Evolutionary conservation across 1,140 invertebrate species (phyloP).

Genomic region (Micrasema minimum): DNA sequence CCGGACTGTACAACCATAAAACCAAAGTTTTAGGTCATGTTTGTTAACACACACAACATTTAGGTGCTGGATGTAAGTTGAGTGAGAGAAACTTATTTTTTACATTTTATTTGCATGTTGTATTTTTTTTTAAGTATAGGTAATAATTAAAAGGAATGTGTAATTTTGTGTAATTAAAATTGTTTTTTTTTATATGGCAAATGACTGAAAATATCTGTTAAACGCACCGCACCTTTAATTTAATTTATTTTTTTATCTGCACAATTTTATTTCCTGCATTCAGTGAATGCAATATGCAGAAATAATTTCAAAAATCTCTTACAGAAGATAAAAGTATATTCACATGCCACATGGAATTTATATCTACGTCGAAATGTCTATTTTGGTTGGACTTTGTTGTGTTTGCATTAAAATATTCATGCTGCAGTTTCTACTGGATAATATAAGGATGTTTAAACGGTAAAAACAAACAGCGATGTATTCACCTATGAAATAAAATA

Average conservation of each 20-base stretch:
- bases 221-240: conserved; percentile 57
- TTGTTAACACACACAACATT: conserved; percentile 33
- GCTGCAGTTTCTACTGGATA: neutral
- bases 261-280: conserved; percentile 62
- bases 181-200: conserved; percentile 49
- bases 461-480: too few species aligned
- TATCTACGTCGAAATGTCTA: neutral
- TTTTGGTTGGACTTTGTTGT: neutral
- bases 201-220: conserved; percentile 63
- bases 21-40: conserved; percentile 25
- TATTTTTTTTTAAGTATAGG: conserved; percentile 28
- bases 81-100: conserved; percentile 10
- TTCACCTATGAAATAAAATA: too few species aligned
- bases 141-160: conserved; percentile 37
- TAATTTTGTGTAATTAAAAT: conserved; percentile 48
- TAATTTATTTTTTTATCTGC: conserved; percentile 55
- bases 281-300: conserved; percentile 64
- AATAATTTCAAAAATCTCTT: conserved; percentile 19
- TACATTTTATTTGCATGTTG: conserved; percentile 32
- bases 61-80: conserved; percentile 26
- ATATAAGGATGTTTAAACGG: too few species aligned
- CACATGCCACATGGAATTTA: too few species aligned
- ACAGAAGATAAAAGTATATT: conserved; percentile 26
- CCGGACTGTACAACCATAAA: conserved; percentile 25
- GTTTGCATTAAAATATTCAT: conserved; percentile 11